Evolutionary conservation across 2,888 invertebrate species (phyloP), one percentile per base, ranked within the genome.

Genomic region (Drosophila atroscutellata): DNA sequence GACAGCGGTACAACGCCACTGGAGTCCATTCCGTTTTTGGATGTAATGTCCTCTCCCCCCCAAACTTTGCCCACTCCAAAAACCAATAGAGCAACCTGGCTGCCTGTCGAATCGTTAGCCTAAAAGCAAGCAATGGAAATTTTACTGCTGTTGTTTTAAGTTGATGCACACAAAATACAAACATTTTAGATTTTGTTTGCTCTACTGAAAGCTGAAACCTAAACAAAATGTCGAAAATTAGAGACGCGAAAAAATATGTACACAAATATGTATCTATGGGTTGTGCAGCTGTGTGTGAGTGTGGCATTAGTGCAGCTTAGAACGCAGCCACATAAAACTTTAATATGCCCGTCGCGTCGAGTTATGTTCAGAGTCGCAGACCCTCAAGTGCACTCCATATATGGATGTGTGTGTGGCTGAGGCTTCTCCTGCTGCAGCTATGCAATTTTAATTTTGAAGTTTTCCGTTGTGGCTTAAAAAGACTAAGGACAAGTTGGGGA

Each of bases 371-470:
- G 62, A 59, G 51, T 58, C 55, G 71, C 64, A 69, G 70, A 68
- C 67, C 72, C 61, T 72, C 72, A 74, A 73, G 68, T 71, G 75
- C 70, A 63, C 51, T 34, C 42, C n/a, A 34, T 26, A 13, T 18
- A 37, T 70, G n/a, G n/a, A n/a, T n/a, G 30, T 24, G n/a, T 55
- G 32, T 54, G 57, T 63, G 65, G 68, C 56, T 62, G 24, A 0
- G 15, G 24, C 36, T 26, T 0, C 24, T 49, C 30, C 52, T 61
- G 50, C 58, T 71, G 80, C 66, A 87, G 87, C 74, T 85, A 82
- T 87, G 81, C 85, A 87, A 87, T 85, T 85, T 87, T 87, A 77
- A 85, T 87, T 83, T 79, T 66, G 75, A 84, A 85, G 75, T 87
- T 84, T 80, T 67, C 42, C 51, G 45, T 26, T 65, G 61, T 34